Percentiles rank a stretch among this genome's conserved stretches.
Evolutionary conservation across 2,888 invertebrate genomes (phyloP).

Genomic region (Cosmia trapezina): DNA sequence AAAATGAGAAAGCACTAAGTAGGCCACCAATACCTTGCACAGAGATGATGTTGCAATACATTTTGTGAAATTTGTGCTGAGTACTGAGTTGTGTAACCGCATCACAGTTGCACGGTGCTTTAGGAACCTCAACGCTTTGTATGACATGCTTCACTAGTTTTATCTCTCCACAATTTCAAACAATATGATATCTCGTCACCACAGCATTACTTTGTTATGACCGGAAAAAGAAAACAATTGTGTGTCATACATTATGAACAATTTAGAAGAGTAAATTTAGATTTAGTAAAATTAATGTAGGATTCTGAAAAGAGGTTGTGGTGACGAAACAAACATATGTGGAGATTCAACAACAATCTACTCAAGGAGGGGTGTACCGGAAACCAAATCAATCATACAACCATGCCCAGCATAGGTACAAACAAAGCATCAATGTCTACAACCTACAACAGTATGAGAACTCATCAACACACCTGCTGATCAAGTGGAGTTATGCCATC

Average conservation of each 20-base stretch:
- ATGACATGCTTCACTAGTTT: conserved; percentile 80
- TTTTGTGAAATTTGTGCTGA: conserved; percentile 78
- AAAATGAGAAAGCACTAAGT: conserved; percentile 60
- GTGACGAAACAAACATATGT: conserved; percentile 84
- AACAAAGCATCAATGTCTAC: conserved; percentile 44
- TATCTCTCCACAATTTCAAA: conserved; percentile 66
- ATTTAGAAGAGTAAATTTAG: conserved; percentile 4
- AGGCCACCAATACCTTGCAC: conserved; percentile 83
- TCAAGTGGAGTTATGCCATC: conserved; percentile 74
- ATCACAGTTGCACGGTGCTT: conserved; percentile 73
- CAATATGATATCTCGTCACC: conserved; percentile 84
- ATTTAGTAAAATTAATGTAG: not conserved
- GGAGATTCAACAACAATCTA: conserved; percentile 72
- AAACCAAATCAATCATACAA: conserved; percentile 26
- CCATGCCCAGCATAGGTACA: conserved; percentile 29
- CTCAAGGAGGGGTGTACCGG: conserved; percentile 50
- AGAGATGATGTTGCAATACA: conserved; percentile 84
- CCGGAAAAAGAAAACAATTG: conserved; percentile 80
- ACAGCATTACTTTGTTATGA: conserved; percentile 76
- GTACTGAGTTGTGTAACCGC: conserved; percentile 75
- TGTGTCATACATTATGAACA: conserved; percentile 30
- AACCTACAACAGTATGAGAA: conserved; percentile 40
- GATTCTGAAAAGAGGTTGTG: conserved; percentile 62
- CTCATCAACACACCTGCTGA: conserved; percentile 77
- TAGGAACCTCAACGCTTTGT: conserved; percentile 76